phyloP scores from a whole-genome alignment of 1,140 invertebrate species.

The Drosophila equinoxialis region DNA sequence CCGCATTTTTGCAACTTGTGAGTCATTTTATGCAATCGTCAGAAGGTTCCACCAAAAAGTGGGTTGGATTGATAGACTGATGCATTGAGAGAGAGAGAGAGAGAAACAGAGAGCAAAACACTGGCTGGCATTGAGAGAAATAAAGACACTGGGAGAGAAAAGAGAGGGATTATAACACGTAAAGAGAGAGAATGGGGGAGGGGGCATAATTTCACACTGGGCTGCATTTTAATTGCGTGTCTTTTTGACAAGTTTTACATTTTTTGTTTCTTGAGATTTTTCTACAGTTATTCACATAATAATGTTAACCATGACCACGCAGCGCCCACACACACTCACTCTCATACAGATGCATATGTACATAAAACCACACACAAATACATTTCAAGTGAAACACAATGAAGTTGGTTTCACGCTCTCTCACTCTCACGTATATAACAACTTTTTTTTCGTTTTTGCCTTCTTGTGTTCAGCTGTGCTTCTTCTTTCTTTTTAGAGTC shows the following conservation, averaged over 20 bases:
- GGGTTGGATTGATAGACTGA: conserved; percentile 65
- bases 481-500: conserved; percentile 1
- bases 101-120: background rate
- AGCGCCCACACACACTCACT: conserved; percentile 47
- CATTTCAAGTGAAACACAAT: conserved; percentile 37
- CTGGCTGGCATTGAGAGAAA: conserved; percentile 5
- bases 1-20: conserved; percentile 53
- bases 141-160: conserved; percentile 20
- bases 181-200: conserved; percentile 16
- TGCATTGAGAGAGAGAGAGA: conserved; percentile 25
- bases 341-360: conserved; percentile 8
- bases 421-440: conserved; percentile 61
- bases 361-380: conserved; percentile 16
- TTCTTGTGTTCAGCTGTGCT: conserved; percentile 21
- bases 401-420: conserved; percentile 62
- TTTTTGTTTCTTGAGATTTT: conserved; percentile 57
- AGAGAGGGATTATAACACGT: background rate
- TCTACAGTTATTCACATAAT: conserved; percentile 62
- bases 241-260: conserved; percentile 66
- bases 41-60: conserved; percentile 54
- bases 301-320: conserved; percentile 65
- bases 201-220: conserved; percentile 43
- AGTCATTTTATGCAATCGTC: conserved; percentile 76
- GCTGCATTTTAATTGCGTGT: conserved; percentile 63
- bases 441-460: conserved; percentile 59